These are phyloP conservation scores for Gymnothorax javanicus DNA, from an alignment of 2,797 vertebrate genomes.

Conservation along the genomic window DNA sequence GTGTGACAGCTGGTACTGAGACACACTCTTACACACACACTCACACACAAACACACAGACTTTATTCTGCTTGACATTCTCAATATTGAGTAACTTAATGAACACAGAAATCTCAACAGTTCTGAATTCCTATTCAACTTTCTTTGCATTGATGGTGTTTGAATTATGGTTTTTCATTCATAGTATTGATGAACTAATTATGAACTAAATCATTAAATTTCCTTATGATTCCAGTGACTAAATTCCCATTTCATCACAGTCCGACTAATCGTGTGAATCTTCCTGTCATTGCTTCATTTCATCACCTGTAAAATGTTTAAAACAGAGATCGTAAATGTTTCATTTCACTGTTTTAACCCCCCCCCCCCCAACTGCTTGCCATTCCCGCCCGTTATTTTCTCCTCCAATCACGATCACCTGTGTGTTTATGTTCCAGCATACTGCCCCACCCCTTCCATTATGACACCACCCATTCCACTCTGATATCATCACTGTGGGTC, in stretches of 20 bases:
- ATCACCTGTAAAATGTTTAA: too few relatives aligned
- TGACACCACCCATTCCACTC: constrained; percentile 20
- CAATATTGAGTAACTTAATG: too few relatives aligned
- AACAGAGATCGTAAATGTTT: too few relatives aligned
- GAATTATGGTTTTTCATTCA: not conserved
- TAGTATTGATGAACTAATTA: not conserved
- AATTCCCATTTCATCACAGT: not conserved
- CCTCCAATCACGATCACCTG: not conserved
- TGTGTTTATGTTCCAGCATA: constrained; percentile 25
- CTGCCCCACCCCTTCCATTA: constrained; percentile 15
- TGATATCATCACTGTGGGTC: constrained; percentile 14
- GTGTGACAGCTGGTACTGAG: too few relatives aligned
- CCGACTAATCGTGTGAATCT: too few relatives aligned
- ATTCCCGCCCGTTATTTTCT: not conserved
- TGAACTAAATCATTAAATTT: not conserved
- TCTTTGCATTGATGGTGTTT: not conserved
- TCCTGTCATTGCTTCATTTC: too few relatives aligned
- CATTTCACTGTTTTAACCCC: not conserved
- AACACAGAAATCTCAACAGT: too few relatives aligned
- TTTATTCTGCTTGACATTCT: too few relatives aligned
- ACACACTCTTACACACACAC: not conserved
- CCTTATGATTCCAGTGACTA: not conserved
- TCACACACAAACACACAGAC: not conserved
- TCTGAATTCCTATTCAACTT: too few relatives aligned
- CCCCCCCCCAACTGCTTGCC: not conserved